Evolutionary conservation across 2,113 vertebrate species (phyloP), one percentile per base, ranked within the genome.

Genomic region (Ammodytes dubius): DNA sequence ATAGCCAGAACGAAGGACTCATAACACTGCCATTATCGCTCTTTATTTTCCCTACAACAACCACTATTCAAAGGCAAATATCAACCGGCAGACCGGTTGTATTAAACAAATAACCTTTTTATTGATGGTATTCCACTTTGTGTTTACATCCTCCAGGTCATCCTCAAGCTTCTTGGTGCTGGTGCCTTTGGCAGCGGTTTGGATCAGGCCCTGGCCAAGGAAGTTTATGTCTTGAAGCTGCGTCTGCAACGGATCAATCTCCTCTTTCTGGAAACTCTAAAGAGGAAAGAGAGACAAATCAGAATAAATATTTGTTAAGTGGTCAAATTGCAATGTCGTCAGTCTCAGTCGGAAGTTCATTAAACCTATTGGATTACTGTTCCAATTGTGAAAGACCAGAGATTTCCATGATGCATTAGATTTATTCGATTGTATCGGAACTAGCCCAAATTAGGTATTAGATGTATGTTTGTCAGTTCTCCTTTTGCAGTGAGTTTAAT

Each of bases 181-280:
- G 75, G 96, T 94, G 77, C 92, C 94, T 94, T 97, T 98, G 61
- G 96, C 93, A 53, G 97, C 98, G 4, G 96, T 99, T 87, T 99
- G 98, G 92, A 99, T 96, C 63, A 99, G 95, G 17, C 97, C 94
- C 87, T 99, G 98, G n/a, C 97, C 97, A 45, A 99, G 89, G 89
- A 95, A 96, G 91, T 96, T 98, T 66, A 98, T 95, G 71, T 98
- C 97, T 84, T 99, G 97, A 79, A 99, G 94, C 64, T 96, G 96
- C 8, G 93, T 87, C 88, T 99, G 97, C 52, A 99, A 91, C 1
- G 98, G 96, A 73, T 99, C 98, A 53, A 99, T 97, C 84, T 97
- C 95, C 81, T 98, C 96, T 90, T 99, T 99, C 91, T 99, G 97
- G 94, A 99, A 99, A 70, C 95, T 94, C 98, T 99, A 88, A 11